Evolutionary conservation across 2,797 vertebrate genomes (phyloP), one percentile per base, ranked within the genome.

Genomic region (Microhierax caerulescens): DNA sequence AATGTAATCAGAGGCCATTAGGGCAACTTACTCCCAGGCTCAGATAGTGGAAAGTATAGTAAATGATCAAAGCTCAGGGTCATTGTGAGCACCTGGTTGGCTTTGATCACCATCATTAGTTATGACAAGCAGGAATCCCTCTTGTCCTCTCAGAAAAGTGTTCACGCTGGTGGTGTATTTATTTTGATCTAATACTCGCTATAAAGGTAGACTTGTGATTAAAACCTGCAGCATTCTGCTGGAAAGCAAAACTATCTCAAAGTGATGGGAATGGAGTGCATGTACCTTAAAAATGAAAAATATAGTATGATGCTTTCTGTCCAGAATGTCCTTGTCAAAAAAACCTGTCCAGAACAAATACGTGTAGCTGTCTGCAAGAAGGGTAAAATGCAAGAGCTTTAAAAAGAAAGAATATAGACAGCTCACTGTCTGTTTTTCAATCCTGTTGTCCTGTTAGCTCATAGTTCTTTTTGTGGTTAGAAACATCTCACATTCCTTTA

Each of bases 51-150:
- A 94, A 93, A 84, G 16, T 76, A 20, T 36, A 93, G 39, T 63
- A 78, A 90, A 86, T 74, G 91, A 97, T 95, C 93, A 97, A 97
- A 97, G 91, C 70, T 85, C 65, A 86, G 91, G 89, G 88, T 95
- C 94, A 96, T 50, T 72, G 81, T 36, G 67, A 93, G 48, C 78
- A 95, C 77, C 87, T 92, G 89, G 47, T n/a, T 85, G 41, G 22
- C 89, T 98, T 97, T 97, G 96, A 95, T 97, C 93, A 91, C 54
- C 57, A 56, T 96, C 93, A 95, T 90, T 93, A 96, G 77, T 91
- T 95, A 95, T 93, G 95, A 95, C 93, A 97, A 96, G 74, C 73
- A 97, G 83, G 34, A 89, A 93, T 96, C 73, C 70, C 68, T 95
- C 91, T 83, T 94, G 85, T 94, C 95, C 80, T 96, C 72, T 61